Base-by-base conservation (phyloP, 2,113 vertebrate genomes). In the Sphyrna mokarran region DNA sequence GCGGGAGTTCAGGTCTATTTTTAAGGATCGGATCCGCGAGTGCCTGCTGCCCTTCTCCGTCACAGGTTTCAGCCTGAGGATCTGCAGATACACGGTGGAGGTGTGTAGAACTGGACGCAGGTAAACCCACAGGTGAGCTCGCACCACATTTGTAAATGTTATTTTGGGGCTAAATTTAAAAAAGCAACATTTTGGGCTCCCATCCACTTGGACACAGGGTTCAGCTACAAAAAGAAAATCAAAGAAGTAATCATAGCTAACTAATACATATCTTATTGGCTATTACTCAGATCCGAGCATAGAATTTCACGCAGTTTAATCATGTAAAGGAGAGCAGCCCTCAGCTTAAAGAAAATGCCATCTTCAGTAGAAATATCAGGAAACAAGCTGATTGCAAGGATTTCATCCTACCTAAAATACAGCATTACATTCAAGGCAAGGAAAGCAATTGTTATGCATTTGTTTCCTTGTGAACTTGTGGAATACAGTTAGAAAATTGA, bases 101-200 rank as follows among this genome's bases (percentile, higher is more conserved):
- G 98, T 98, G 97, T 98, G 98, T 97, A 98, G 98, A 96, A 99
- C 98, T 0, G 99, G 99, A 58, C 98, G 98, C 96, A 99, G 98
- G 97, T 99, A 99, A 69, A 99, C 99, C 99, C 99, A 99, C 91
- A 99, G 98, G 98, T 99, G 99, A 94, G 99, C 99, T 97, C 99
- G 99, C 97, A 99, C 97, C 96, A 99, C 99, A 97, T 99, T 99
- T 96, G 98, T 99, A 98, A 99, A 99, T 99, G 99, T 99, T 96
- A 99, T 97, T 97, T 99, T 99, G 97, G 99, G 99, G 97, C 98
- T 99, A 98, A 99, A 99, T 98, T 99, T 99, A 98, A 99, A 99
- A 97, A 99, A 99, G 97, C 99, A 99, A 97, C 99, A 99, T 96
- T 98, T 98, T 43, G 99, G 99, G 96, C 98, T 99, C 95, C 99